Base-by-base conservation (phyloP, 2,113 vertebrate species). In the Diadophis punctatus region DNA sequence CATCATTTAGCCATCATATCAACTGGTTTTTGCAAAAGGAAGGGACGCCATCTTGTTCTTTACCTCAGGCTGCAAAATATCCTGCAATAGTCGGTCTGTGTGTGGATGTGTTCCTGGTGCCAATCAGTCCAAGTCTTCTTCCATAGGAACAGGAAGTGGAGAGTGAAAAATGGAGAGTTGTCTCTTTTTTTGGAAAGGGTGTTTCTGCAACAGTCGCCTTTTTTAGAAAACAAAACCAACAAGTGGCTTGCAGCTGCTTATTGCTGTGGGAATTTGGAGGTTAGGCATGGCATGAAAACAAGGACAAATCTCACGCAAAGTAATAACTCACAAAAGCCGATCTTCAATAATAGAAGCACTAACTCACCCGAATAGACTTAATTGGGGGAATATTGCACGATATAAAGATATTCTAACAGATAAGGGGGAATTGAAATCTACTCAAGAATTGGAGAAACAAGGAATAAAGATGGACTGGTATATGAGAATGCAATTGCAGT, bases 321-420 rank as follows among this genome's bases (percentile, higher is more conserved):
- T 94, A 96, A 94, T 94, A 93, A 95, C 94, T 96, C 95, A 95
- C 93, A 95, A 94, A 94, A 94, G 94, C 94, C 90, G 87, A 90
- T 94, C 92, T 89, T 92, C 93, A 46, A 46, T 46, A 46, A 46
- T 5, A 46, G 46, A 46, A 46, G 46, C 46, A 46, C 46, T 46
- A 46, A 46, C 46, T 46, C 46, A 46, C 46, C 46, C 46, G 46
- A 46, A 46, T 46, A 46, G 46, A 46, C 46, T 46, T 46, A 2
- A 46, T 46, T 46, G 46, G 46, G 46, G 46, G 46, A 46, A 46
- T 46, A 46, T 46, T 46, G 46, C 46, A 46, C 5, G 46, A 5
- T 46, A 46, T 46, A 46, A 46, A 46, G 46, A 46, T 46, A 46
- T 46, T 46, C 46, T 46, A 46, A 46, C 46, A 46, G 46, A 46